Evolutionary conservation across 2,888 invertebrate genomes (phyloP).

Genomic region (Phlogophora meticulosa): DNA sequence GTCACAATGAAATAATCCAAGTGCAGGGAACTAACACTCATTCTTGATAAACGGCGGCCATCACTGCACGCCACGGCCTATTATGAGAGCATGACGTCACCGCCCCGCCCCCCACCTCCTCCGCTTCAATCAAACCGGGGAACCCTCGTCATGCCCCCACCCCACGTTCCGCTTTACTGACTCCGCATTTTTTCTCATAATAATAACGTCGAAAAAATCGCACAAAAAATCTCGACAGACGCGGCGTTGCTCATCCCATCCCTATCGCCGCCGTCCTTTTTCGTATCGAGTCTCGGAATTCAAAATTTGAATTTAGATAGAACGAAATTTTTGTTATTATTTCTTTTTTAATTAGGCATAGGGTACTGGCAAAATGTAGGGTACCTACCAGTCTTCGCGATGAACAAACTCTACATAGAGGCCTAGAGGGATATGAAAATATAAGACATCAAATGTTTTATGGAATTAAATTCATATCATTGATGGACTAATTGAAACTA

Average conservation of each 20-base stretch:
- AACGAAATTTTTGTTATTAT: constrained; percentile 41
- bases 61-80: constrained; percentile 90
- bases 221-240: constrained; percentile 90
- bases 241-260: constrained; percentile 84
- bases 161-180: constrained; percentile 90
- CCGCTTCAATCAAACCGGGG: constrained; percentile 90
- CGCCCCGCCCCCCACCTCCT: constrained; percentile 90
- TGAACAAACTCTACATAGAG: not conserved
- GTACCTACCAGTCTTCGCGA: not conserved
- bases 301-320: constrained; percentile 78
- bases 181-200: constrained; percentile 91
- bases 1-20: constrained; percentile 75
- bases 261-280: constrained; percentile 83
- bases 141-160: constrained; percentile 91
- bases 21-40: constrained; percentile 84
- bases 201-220: constrained; percentile 91
- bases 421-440: too few species aligned
- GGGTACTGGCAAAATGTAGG: not conserved
- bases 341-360: constrained; percentile 24
- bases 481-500: not conserved
- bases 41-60: constrained; percentile 90
- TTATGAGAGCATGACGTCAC: constrained; percentile 91
- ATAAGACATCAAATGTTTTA: too few species aligned
- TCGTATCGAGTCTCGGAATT: constrained; percentile 77
- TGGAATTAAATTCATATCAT: not conserved